These are phyloP conservation scores for Pseudomyrmex flavicornis DNA, from an alignment of 1,140 invertebrate genomes.

Conservation along the genomic window DNA sequence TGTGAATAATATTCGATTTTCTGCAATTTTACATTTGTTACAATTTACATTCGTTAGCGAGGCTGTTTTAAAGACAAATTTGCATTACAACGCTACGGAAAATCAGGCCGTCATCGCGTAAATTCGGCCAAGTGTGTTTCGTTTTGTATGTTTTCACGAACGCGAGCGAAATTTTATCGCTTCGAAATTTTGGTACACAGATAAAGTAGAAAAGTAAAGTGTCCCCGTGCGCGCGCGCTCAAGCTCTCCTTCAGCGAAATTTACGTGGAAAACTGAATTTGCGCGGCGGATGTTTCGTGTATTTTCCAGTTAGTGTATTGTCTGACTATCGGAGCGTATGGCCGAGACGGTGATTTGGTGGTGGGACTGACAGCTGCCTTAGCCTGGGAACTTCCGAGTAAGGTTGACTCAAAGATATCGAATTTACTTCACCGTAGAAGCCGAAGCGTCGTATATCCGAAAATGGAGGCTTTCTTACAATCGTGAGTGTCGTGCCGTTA, in stretches of 20 bases:
- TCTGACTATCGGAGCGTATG: slow-evolving; percentile 82
- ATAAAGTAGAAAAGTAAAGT: slow-evolving; percentile 59
- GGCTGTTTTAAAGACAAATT: neutral
- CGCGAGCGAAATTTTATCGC: slow-evolving; percentile 29
- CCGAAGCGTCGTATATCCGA: slow-evolving; percentile 81
- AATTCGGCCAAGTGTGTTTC: slow-evolving; percentile 31
- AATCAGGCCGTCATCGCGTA: slow-evolving; percentile 22
- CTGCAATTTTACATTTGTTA: neutral
- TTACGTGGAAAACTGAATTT: slow-evolving; percentile 51
- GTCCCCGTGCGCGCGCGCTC: neutral
- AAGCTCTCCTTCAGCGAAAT: slow-evolving; percentile 10
- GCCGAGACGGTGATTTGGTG: slow-evolving; percentile 79
- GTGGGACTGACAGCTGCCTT: slow-evolving; percentile 83
- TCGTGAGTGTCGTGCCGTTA: slow-evolving; percentile 78
- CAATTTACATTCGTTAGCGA: neutral
- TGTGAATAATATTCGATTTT: neutral
- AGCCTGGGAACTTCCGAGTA: slow-evolving; percentile 84
- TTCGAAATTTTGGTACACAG: slow-evolving; percentile 47
- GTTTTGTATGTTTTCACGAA: slow-evolving; percentile 6
- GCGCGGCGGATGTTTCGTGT: slow-evolving; percentile 50
- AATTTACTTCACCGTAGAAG: slow-evolving; percentile 79
- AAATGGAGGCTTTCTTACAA: slow-evolving; percentile 83
- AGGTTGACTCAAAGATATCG: slow-evolving; percentile 79
- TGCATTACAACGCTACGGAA: neutral
- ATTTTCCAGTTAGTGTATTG: slow-evolving; percentile 83